Base-by-base conservation (phyloP, 2,888 invertebrate species). In the Drosophila longiperda region DNA sequence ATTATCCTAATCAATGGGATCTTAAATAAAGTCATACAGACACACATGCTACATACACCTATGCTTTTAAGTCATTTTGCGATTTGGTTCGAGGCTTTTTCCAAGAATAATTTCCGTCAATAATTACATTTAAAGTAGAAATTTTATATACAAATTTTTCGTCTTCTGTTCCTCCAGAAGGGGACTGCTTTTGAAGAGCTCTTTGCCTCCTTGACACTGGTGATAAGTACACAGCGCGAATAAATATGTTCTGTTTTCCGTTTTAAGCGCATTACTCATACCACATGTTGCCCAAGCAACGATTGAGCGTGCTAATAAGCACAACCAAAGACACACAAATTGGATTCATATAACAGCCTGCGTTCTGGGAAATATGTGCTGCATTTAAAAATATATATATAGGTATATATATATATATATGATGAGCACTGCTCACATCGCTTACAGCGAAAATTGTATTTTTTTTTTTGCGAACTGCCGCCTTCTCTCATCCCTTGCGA, bases 261-360 rank as follows among this genome's bases (percentile, higher is more conserved):
- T 57, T 48, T 48, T 20, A 38, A 57, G 64, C 78, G 42, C 84
- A 89, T 84, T 84, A 81, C 83, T 89, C 85, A 78, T 87, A 62
- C 80, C 66, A 78, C 76, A 75, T 63, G 66, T 61, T 66, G 66
- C 75, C 81, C 68, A 45, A 36, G 45, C 29, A 48, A 20, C 8
- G n/a, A 42, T 49, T 55, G 74, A 57, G 65, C 64, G 55, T 76
- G 75, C 64, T 73, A 66, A 52, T 72, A 78, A 63, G 32, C 66
- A 63, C 66, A 65, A 33, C 23, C 53, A 45, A 45, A 12, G 38
- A 29, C 34, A 57, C 52, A 62, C 34, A 55, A 58, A 33, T 34
- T 36, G 40, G 40, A 29, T 7, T 20, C 48, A 54, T 23, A 42
- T 23, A 15, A 36, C 20, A 34, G 32, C 20, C 9, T 32, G n/a